Conservation (phyloP, 2,888 invertebrate genomes). For the Saturnia pavonia region DNA sequence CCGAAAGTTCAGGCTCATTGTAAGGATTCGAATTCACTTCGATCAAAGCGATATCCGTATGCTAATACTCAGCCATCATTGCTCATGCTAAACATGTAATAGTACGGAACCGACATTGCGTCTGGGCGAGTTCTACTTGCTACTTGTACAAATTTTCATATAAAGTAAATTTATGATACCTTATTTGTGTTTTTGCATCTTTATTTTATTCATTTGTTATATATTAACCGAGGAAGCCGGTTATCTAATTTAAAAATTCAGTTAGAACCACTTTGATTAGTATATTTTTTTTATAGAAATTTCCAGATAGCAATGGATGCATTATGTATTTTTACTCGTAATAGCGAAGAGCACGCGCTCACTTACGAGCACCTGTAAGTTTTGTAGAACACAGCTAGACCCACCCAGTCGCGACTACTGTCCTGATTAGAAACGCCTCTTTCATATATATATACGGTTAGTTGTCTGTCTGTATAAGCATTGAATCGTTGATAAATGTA, state of each 20-base stretch:
- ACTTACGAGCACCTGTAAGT: background rate
- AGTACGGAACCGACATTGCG: no score
- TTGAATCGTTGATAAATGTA: no score
- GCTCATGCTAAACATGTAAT: no score
- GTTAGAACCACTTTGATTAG: background rate
- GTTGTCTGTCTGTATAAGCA: conserved; percentile 2
- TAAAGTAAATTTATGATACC: no score
- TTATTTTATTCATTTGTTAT: background rate
- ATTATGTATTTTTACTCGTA: background rate
- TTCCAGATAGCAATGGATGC: background rate
- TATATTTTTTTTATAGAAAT: background rate
- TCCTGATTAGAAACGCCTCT: conserved; percentile 12
- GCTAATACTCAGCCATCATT: no score
- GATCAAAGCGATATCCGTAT: no score
- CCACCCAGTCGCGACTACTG: conserved; percentile 10
- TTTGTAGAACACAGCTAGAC: background rate
- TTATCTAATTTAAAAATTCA: background rate
- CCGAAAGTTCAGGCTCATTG: no score
- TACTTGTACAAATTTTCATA: no score
- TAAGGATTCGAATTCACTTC: no score
- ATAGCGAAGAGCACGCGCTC: background rate
- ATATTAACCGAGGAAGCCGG: background rate
- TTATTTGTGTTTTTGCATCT: background rate
- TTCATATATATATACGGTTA: background rate
- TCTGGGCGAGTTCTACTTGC: no score